Percentiles rank a stretch among this genome's conserved stretches.
Conservation (phyloP, 2,113 vertebrate species). For the Ancistrus triradiatus region DNA sequence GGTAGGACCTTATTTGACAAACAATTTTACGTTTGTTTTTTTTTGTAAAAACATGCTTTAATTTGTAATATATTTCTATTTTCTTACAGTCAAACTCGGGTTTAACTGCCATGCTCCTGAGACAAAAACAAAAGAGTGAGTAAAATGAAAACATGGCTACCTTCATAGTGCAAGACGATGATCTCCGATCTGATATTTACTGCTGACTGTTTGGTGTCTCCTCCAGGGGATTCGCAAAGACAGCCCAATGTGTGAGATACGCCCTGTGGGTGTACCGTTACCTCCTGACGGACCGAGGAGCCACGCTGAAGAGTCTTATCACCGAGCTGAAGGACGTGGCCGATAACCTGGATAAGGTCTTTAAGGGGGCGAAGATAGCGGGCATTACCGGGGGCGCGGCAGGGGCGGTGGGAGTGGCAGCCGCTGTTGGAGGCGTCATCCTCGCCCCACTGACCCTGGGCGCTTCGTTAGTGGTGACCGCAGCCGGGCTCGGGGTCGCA, state of each 20-base stretch:
- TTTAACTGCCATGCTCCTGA: no score
- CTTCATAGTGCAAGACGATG: no score
- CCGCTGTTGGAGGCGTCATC: slow-evolving; percentile 69
- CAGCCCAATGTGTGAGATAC: background rate
- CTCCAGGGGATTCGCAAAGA: background rate
- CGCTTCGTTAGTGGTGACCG: slow-evolving; percentile 65
- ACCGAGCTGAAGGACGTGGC: slow-evolving; percentile 54
- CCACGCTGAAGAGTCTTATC: slow-evolving; percentile 56
- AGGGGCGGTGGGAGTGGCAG: slow-evolving; percentile 64
- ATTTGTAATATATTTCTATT: no score
- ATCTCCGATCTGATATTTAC: no score
- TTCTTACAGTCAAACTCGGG: no score
- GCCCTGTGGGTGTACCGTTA: background rate
- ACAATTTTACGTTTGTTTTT: no score
- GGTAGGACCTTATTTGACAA: no score
- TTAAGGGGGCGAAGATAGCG: slow-evolving; percentile 57
- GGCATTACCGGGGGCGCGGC: slow-evolving; percentile 65
- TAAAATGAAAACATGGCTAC: no score
- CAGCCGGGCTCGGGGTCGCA: slow-evolving; percentile 69
- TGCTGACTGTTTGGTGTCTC: no score
- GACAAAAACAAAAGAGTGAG: no score
- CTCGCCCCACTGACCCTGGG: slow-evolving; percentile 71
- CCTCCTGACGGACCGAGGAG: slow-evolving; percentile 45
- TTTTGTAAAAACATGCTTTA: no score
- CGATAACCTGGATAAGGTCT: slow-evolving; percentile 58